Evolutionary conservation across 2,113 vertebrate genomes (phyloP).

Genomic region (Parotia lawesii): DNA sequence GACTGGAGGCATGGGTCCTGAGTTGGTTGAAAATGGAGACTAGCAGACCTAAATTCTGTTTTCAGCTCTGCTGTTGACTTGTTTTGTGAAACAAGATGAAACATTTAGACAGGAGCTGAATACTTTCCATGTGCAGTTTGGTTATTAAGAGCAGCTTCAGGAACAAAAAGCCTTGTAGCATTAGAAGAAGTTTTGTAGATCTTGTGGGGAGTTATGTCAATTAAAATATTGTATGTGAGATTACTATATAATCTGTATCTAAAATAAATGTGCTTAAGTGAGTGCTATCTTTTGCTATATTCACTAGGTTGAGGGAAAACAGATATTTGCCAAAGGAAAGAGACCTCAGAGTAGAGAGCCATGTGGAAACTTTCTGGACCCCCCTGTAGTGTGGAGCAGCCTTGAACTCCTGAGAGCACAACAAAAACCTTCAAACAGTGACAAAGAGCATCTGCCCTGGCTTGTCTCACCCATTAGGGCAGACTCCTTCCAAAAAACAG

Average conservation of each 20-base stretch:
- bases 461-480: not conserved
- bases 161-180: not conserved
- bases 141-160: not conserved
- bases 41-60: not conserved
- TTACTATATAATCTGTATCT: not conserved
- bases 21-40: not conserved
- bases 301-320: not conserved
- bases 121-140: not conserved
- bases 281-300: not conserved
- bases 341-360: not conserved
- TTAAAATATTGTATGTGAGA: not conserved
- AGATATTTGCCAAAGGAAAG: not conserved
- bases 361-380: not conserved
- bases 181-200: not conserved
- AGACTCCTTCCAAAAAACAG: not conserved
- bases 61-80: not conserved
- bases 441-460: slow-evolving; percentile 22
- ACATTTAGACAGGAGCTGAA: not conserved
- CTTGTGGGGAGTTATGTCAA: fast-evolving
- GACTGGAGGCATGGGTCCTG: not conserved
- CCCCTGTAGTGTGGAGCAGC: not conserved
- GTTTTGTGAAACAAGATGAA: not conserved
- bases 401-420: not conserved
- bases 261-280: not conserved
- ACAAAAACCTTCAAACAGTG: not conserved